Percentiles rank a stretch among this genome's conserved stretches.
These are phyloP conservation scores for Crenichthys baileyi DNA, from an alignment of 2,797 vertebrate genomes.

Conservation along the genomic window DNA sequence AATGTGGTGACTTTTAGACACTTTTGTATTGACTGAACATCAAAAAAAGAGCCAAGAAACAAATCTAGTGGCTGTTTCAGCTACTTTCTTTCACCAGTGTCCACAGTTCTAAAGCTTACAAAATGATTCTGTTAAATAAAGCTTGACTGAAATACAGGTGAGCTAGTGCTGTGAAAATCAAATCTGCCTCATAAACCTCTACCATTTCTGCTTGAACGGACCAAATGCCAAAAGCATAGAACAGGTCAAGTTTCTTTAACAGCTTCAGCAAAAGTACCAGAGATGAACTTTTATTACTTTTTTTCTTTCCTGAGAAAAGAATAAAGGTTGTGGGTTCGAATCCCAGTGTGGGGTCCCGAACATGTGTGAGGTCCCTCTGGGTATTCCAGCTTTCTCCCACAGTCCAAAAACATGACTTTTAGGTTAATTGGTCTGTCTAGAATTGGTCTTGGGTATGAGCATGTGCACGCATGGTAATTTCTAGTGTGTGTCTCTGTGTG, in stretches of 20 bases:
- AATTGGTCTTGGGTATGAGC: no score
- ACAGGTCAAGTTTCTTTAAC: not conserved
- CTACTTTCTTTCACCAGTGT: constrained; percentile 26
- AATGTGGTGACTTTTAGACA: constrained; percentile 20
- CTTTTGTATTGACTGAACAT: constrained; percentile 36
- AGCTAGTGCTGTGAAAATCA: not conserved
- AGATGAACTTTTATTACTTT: not conserved
- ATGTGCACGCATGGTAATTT: no score
- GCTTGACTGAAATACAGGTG: constrained; percentile 19
- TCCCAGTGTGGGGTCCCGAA: no score
- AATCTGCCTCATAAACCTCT: not conserved
- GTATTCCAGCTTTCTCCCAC: no score
- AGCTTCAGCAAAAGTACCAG: not conserved
- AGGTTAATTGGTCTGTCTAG: no score
- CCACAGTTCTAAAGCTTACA: constrained; percentile 37
- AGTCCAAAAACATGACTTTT: no score
- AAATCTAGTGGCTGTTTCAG: constrained; percentile 40
- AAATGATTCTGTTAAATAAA: constrained; percentile 27
- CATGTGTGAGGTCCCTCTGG: no score
- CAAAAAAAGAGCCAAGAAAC: constrained; percentile 29
- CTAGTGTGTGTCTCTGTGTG: no score
- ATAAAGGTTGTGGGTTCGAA: no score
- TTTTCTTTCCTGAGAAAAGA: not conserved
- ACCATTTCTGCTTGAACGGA: not conserved
- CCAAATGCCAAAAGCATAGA: not conserved